Evolutionary conservation across 2,797 vertebrate species (phyloP), one percentile per base, ranked within the genome.

Genomic region (Semotilus atromaculatus): DNA sequence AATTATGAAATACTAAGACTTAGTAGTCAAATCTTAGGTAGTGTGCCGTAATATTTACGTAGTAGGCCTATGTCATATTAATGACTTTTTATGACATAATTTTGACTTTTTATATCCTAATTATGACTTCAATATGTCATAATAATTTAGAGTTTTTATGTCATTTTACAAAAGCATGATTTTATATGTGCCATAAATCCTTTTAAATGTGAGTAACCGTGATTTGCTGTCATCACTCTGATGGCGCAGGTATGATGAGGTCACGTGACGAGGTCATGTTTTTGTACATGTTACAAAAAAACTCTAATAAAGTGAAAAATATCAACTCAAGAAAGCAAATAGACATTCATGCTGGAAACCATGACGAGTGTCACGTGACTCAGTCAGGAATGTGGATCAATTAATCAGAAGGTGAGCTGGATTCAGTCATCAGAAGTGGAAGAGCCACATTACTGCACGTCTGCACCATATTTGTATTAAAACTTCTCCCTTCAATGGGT

Each of bases 401-500:
- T 82, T n/a, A 6, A 43, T 81, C 34, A 58, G 8, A 10, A 21
- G 19, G 51, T 21, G 11, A 29, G 5, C 13, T 29, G 48, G 40
- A 34, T 11, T 80, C 26, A 80, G 26, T 34, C 48, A 40, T 40
- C 43, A 48, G 1, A 26, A 8, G 78, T 81, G 45, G 45, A 81
- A 70, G 34, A 55, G 16, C 48, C 13, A 29, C 79, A 81, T 70
- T 81, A 21, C 79, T 36, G 48, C 66, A 81, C 48, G 34, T 29
- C 48, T 81, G 3, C 40, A 7, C 5, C 9, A n/a, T 38, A 58
- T 16, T 5, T 7, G 13, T 48, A 8, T 34, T 8, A 45, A 9
- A 45, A 8, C 13, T 4, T 21, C 23, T 43, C 23, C 38, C 36
- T 78, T 62, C 26, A 23, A 26, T 18, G 16, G 40, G 7, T 8